Conservation (phyloP, 2,797 vertebrate species). For the Myotis planiceps region DNA sequence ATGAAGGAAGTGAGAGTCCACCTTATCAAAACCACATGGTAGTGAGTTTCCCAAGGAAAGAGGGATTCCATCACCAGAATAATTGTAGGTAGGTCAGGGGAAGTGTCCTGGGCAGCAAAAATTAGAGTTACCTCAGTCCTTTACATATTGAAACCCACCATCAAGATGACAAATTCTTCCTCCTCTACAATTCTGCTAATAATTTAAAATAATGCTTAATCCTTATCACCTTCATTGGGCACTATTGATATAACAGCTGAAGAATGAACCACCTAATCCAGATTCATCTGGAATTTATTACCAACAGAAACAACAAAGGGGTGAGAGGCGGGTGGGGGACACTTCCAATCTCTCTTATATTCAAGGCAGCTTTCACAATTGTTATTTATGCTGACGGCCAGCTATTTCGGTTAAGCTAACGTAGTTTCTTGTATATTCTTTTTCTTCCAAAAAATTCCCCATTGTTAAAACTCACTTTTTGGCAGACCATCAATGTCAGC, state of each 20-base stretch:
- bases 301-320: background rate
- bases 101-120: background rate
- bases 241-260: background rate
- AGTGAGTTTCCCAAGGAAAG: background rate
- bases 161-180: background rate
- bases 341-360: background rate
- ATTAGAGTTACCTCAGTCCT: background rate
- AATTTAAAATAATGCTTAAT: background rate
- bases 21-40: background rate
- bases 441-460: background rate
- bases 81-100: background rate
- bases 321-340: background rate
- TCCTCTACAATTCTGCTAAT: background rate
- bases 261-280: background rate
- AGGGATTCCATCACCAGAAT: background rate
- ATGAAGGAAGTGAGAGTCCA: background rate
- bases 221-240: background rate
- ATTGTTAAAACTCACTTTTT: background rate
- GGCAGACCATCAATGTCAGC: background rate
- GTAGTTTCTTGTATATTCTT: background rate
- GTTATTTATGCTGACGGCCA: background rate
- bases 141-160: background rate
- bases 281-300: background rate
- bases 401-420: background rate
- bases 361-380: background rate